phyloP scores from a whole-genome alignment of 2,888 invertebrate genomes.

The Mycogona germanica region DNA sequence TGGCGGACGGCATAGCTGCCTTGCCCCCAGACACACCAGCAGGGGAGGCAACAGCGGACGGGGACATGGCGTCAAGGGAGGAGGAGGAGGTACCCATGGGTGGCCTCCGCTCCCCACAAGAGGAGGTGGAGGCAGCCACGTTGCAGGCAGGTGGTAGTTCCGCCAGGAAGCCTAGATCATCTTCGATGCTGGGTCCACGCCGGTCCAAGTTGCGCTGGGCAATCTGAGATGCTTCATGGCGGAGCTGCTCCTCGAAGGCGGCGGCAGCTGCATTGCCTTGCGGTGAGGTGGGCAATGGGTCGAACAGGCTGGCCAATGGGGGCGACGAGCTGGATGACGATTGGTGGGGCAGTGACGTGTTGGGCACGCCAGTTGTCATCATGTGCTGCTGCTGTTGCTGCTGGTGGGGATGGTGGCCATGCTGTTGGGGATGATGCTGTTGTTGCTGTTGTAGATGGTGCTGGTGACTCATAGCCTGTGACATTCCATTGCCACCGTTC shows the following conservation, averaged over 20 bases:
- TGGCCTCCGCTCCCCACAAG: slow-evolving; percentile 6
- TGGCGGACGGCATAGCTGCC: neutral
- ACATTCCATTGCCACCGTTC: neutral
- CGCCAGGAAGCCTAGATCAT: slow-evolving; percentile 20
- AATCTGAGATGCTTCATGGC: slow-evolving; percentile 10
- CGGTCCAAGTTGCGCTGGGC: slow-evolving; percentile 10
- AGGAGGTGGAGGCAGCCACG: too few species aligned
- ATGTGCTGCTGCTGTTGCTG: neutral
- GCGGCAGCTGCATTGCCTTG: slow-evolving; percentile 9
- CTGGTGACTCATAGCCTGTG: neutral
- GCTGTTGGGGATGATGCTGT: neutral
- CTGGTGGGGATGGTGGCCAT: neutral
- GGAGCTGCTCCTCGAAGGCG: slow-evolving; percentile 7
- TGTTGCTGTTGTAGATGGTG: too few species aligned
- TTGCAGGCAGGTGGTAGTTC: slow-evolving; percentile 19
- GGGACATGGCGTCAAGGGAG: neutral
- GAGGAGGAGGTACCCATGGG: neutral
- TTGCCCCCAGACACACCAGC: slow-evolving; percentile 10
- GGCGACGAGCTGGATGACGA: slow-evolving; percentile 7
- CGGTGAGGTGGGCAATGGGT: slow-evolving; percentile 14
- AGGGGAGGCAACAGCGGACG: too few species aligned
- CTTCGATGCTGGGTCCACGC: slow-evolving; percentile 16
- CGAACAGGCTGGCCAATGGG: slow-evolving; percentile 5
- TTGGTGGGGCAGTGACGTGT: neutral
- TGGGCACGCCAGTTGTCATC: neutral